Conservation (phyloP, 2,797 vertebrate genomes). For the Anguilla pacifica region DNA sequence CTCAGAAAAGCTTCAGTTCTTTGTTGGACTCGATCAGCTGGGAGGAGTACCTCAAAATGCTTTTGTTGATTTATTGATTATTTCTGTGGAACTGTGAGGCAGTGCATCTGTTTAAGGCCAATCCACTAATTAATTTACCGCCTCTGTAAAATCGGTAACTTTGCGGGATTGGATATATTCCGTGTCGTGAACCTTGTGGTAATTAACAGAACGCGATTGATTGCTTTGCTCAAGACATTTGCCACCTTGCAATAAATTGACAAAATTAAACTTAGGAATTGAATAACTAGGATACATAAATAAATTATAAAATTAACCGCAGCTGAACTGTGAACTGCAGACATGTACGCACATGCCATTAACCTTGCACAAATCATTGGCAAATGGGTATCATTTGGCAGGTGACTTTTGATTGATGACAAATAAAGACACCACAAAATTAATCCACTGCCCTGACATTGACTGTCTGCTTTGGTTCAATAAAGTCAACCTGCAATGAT, state of each 20-base stretch:
- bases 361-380: constrained; percentile 12
- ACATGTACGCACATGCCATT: not conserved
- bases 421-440: not conserved
- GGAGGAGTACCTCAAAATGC: constrained; percentile 13
- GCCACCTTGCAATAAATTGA: not conserved
- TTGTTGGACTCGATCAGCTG: not conserved
- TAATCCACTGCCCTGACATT: not conserved
- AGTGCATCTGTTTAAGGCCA: constrained; percentile 1
- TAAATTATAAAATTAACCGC: not conserved
- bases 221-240: constrained; percentile 8
- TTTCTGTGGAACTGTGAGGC: not conserved
- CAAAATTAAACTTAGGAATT: not conserved
- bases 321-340: not conserved
- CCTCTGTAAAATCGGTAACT: constrained; percentile 11
- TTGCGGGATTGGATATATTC: constrained; percentile 4
- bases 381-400: not conserved
- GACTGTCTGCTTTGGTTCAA: not conserved
- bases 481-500: not conserved
- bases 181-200: not conserved
- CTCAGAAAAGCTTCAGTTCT: not conserved
- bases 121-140: not conserved
- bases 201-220: constrained; percentile 10
- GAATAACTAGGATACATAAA: not conserved
- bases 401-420: not conserved
- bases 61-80: constrained; percentile 5